Conservation (phyloP, 2,113 vertebrate species). For the Alosa alosa region DNA sequence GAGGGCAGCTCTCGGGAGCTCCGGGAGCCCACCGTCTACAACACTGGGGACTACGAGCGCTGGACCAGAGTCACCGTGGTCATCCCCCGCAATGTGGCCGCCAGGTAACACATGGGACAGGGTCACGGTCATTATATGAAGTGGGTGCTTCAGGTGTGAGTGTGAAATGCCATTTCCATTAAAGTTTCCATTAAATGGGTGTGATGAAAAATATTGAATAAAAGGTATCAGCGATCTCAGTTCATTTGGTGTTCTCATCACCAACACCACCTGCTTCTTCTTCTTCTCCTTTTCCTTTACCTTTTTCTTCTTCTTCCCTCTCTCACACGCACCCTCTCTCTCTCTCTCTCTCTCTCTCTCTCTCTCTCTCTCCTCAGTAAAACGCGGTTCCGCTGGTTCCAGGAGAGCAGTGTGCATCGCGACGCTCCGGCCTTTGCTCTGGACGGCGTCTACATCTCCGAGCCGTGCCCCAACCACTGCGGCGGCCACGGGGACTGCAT, state of each 20-base stretch:
- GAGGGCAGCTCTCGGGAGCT: constrained; percentile 89
- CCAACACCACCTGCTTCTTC: not conserved
- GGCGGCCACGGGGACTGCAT: constrained; percentile 92
- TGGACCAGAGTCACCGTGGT: constrained; percentile 93
- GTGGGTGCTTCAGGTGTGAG: not conserved
- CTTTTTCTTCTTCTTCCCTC: not conserved
- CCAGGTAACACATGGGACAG: constrained; percentile 75
- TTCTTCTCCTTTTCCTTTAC: not conserved
- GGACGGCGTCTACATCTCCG: constrained; percentile 94
- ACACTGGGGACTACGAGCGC: constrained; percentile 89
- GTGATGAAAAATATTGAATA: not conserved
- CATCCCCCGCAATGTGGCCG: constrained; percentile 84
- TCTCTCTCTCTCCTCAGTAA: constrained; percentile 73
- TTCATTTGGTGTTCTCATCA: not conserved
- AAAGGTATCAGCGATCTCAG: not conserved
- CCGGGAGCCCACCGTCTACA: constrained; percentile 83
- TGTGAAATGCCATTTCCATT: not conserved
- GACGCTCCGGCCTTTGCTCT: constrained; percentile 85
- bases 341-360: not conserved
- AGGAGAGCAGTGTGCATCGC: constrained; percentile 88
- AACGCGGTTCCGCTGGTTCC: constrained; percentile 97
- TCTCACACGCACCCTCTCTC: no score
- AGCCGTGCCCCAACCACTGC: constrained; percentile 92
- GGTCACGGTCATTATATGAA: no score
- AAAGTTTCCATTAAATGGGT: not conserved